Base-by-base conservation (phyloP, 2,888 invertebrate species). In the Invenusta paracnida region DNA sequence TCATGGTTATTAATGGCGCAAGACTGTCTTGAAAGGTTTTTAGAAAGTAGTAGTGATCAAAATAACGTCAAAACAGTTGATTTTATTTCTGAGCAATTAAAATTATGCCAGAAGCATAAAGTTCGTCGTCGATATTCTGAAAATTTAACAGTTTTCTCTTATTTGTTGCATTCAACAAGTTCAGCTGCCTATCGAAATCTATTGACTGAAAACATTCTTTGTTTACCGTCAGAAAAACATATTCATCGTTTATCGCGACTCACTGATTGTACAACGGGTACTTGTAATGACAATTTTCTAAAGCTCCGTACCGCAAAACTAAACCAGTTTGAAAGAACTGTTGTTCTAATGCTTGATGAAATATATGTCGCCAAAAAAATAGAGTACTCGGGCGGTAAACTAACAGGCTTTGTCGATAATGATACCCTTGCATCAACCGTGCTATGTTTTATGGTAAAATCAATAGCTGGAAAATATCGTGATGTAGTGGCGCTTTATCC, bases 311-410 rank as follows among this genome's bases (percentile, higher is more conserved):
- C 81, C 27, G 25, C 81, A 25, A 79, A 79, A 28, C 81, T 79
- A 28, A 79, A 25, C 81, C 81, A 79, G 81, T 27, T 79, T 79
- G 81, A 79, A 28, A 25, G 81, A 79, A 17, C 29, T 79, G 81
- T 79, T 25, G 1, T 81, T 23, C 28, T 81, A 81, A 81, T 81
- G 30, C n/a, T 81, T 2, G 82, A n/a, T 28, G 82, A 81, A 23
- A 81, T 81, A 11, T 81, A 81, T 81, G 82, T 81, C 0, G 82
- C 82, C 5, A 81, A 81, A 30, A 29, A 31, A 23, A 23, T 81
- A n/a, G 82, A 79, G 81, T 79, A 79, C 81, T 11, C 27, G 2
- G 81, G 27, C 11, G 81, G 82, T 81, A 29, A 81, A 5, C 30
- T 81, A 1, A 81, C 2, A n/a, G 82, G 82, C 17, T 11, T 81